Percentiles rank a stretch among this genome's conserved stretches.
phyloP scores from a whole-genome alignment of 2,797 vertebrate genomes.

The Betta splendens region DNA sequence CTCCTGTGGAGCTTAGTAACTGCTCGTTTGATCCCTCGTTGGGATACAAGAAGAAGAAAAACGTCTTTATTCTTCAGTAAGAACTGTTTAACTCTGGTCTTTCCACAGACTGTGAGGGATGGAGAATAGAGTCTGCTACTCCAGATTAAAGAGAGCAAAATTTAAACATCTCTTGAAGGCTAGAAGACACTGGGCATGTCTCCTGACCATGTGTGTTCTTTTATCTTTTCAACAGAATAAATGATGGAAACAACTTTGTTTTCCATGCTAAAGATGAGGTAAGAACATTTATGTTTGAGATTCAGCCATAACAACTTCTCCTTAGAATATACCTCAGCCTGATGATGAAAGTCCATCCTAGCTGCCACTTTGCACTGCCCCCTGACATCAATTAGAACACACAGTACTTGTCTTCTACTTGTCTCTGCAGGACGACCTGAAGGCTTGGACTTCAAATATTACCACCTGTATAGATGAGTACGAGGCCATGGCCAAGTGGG shows the following conservation, averaged over 20 bases:
- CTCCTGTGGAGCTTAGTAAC: constrained; percentile 83
- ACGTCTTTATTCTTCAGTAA: constrained; percentile 93
- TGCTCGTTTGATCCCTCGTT: constrained; percentile 88
- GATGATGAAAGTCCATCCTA: too few relatives aligned
- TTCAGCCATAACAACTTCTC: too few relatives aligned
- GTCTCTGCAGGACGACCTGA: constrained; percentile 86
- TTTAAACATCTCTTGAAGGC: background rate
- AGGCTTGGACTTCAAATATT: constrained; percentile 88
- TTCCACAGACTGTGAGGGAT: background rate
- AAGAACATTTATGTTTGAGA: constrained; percentile 47
- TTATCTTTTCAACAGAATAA: constrained; percentile 78
- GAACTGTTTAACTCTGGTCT: constrained; percentile 1
- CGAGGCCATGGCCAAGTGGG: constrained; percentile 83
- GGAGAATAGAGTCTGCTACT: background rate
- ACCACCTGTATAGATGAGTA: constrained; percentile 81
- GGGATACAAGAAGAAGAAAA: constrained; percentile 96
- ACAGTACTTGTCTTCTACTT: constrained; percentile 11
- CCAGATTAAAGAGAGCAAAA: background rate
- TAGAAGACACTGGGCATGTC: constrained; percentile 3
- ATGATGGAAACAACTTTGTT: constrained; percentile 88
- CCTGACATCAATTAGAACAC: constrained; percentile 5
- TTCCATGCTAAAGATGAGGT: constrained; percentile 97
- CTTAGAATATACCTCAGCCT: too few relatives aligned
- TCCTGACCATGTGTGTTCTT: constrained; percentile 27
- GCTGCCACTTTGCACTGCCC: background rate